Conservation (phyloP, 2,113 vertebrate species). For the Hirundichthys speculiger region DNA sequence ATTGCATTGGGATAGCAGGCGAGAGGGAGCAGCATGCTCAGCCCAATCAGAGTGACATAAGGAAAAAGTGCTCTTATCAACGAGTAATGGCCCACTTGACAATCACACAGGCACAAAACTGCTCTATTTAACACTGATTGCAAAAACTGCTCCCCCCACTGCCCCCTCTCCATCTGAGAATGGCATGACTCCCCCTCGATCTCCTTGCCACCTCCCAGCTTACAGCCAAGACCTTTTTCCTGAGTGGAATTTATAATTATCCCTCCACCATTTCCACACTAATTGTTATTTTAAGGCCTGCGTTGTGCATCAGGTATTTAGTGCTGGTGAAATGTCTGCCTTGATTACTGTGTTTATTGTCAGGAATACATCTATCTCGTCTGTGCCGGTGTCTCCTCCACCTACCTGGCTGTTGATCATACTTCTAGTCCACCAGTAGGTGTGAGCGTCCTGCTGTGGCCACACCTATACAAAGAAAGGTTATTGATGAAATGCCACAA, state of each 20-base stretch:
- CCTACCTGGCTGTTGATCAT: neutral
- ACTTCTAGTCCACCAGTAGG: neutral
- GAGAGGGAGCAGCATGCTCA: slow-evolving; percentile 85
- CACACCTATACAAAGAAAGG: neutral
- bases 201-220: slow-evolving; percentile 79
- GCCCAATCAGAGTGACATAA: slow-evolving; percentile 87
- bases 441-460: slow-evolving; percentile 1
- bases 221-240: slow-evolving; percentile 88
- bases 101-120: slow-evolving; percentile 98
- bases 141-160: slow-evolving; percentile 85
- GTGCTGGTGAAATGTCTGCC: slow-evolving; percentile 56
- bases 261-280: slow-evolving; percentile 85
- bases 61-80: slow-evolving; percentile 92
- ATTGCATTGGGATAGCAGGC: slow-evolving; percentile 86
- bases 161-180: slow-evolving; percentile 87
- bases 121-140: slow-evolving; percentile 97
- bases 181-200: slow-evolving; percentile 81
- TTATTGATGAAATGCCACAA: neutral
- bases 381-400: slow-evolving; percentile 30
- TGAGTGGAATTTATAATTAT: slow-evolving; percentile 96
- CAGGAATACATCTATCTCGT: slow-evolving; percentile 12
- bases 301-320: slow-evolving; percentile 56
- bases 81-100: slow-evolving; percentile 98
- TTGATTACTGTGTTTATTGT: slow-evolving; percentile 71
- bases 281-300: slow-evolving; percentile 90